Evolutionary conservation across 2,113 vertebrate species (phyloP), one percentile per base, ranked within the genome.

Genomic region (Pyxicephalus adspersus): DNA sequence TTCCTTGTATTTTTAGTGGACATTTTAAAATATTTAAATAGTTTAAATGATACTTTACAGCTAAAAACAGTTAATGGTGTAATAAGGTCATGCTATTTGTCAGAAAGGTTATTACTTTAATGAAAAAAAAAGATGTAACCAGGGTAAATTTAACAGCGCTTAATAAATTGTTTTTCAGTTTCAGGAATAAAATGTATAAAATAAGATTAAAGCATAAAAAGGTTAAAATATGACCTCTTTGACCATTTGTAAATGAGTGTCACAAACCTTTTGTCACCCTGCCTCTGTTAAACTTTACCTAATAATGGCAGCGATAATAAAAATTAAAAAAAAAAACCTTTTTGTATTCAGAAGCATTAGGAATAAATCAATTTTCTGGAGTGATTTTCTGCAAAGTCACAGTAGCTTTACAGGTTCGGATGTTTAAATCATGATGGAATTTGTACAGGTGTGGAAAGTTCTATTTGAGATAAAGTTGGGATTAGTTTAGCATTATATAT

Each of bases 401-500:
- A n/a, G 13, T 38, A 22, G 19, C 52, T 66, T 55, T 66, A 31
- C 18, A 28, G 63, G 25, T 77, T 70, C 3, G 6, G 38, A 25
- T 29, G 57, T 31, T 77, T 65, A 66, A 66, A 77, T 77, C 45
- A 23, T 52, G 51, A 66, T 31, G 15, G n/a, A 55, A 77, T 65
- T 66, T 65, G 76, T 55, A 22, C 61, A 55, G 51, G 61, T 55
- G 61, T 38, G 31, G 26, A 34, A 65, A 68, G 64, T 67, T 79
- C 29, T 68, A 26, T 60, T 18, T 68, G 64, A 13, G 77, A 67
- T 79, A 79, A 79, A 67, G 64, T 68, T 79, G 77, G 77, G 77
- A 79, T 79, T 79, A 79, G 64, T 68, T 79, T 58, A 34, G 31
- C 22, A 79, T 68, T 79, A 68, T 79, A 58, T 45, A 68, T 68